These are phyloP conservation scores for Andrena chrysosceles DNA, from an alignment of 2,888 invertebrate species.

Conservation along the genomic window DNA sequence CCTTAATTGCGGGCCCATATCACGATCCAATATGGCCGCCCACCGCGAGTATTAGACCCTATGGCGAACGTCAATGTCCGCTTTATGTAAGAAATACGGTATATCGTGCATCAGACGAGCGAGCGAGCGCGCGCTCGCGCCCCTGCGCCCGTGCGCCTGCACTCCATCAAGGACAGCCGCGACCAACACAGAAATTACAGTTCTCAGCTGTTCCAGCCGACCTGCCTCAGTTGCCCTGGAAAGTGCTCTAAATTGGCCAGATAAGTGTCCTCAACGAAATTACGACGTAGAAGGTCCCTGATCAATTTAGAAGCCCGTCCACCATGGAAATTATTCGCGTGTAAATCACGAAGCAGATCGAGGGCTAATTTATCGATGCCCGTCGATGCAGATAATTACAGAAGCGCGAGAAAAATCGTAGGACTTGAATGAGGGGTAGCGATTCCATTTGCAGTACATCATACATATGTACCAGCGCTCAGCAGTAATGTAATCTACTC, in stretches of 20 bases:
- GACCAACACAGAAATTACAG: slow-evolving; percentile 48
- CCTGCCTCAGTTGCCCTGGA: slow-evolving; percentile 14
- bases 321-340: background rate
- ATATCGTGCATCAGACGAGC: slow-evolving; percentile 60
- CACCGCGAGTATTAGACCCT: slow-evolving; percentile 80
- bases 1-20: slow-evolving; percentile 84
- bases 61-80: slow-evolving; percentile 73
- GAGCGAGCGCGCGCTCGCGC: slow-evolving; percentile 6
- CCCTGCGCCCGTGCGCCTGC: background rate
- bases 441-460: slow-evolving; percentile 60
- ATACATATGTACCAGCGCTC: slow-evolving; percentile 15
- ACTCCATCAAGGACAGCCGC: slow-evolving; percentile 63
- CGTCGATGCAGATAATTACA: slow-evolving; percentile 5
- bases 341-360: slow-evolving; percentile 15
- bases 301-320: background rate
- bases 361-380: slow-evolving; percentile 33
- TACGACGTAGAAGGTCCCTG: background rate
- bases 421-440: slow-evolving; percentile 23
- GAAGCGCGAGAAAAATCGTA: slow-evolving; percentile 6
- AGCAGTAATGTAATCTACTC: slow-evolving; percentile 50
- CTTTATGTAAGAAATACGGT: slow-evolving; percentile 76
- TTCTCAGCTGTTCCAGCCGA: slow-evolving; percentile 10
- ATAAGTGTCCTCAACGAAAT: background rate
- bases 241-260: slow-evolving; percentile 15
- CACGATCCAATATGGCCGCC: slow-evolving; percentile 85